Evolutionary conservation across 2,797 vertebrate genomes (phyloP).

Genomic region (Sebastes paucispinis): DNA sequence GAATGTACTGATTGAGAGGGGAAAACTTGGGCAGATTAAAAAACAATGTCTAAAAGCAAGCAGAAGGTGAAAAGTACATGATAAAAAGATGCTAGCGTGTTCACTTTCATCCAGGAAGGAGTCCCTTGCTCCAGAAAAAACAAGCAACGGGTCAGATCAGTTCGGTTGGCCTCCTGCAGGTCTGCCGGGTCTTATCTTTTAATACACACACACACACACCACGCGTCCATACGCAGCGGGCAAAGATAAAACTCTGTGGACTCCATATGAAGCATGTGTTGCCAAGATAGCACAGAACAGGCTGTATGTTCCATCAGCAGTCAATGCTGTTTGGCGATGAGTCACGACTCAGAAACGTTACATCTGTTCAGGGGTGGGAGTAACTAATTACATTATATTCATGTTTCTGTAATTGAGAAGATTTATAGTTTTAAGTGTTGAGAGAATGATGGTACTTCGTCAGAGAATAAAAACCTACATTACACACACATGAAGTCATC

Average conservation of each 20-base stretch:
- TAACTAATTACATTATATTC: neutral
- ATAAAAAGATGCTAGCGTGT: neutral
- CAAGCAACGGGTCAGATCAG: neutral
- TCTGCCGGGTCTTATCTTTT: constrained; percentile 17
- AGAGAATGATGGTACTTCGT: neutral
- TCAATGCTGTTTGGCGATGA: constrained; percentile 13
- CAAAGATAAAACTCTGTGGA: constrained; percentile 17
- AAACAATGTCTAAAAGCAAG: constrained; percentile 19
- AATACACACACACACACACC: neutral
- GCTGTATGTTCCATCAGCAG: constrained; percentile 21
- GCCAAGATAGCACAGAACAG: constrained; percentile 29
- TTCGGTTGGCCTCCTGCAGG: neutral
- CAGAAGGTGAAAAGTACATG: neutral
- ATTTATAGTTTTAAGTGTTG: neutral
- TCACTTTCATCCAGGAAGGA: neutral
- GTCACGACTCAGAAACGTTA: constrained; percentile 28
- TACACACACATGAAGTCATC: neutral
- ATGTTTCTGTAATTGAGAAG: neutral
- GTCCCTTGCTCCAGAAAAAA: neutral
- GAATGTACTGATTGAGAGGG: constrained; percentile 44
- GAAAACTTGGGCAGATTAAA: constrained; percentile 11
- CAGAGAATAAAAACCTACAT: neutral
- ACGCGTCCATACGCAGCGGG: neutral
- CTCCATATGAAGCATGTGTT: neutral
- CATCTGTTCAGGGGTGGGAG: constrained; percentile 3